Percentiles rank a stretch among this genome's conserved stretches.
phyloP scores from a whole-genome alignment of 2,797 vertebrate genomes.

The Epinephelus awoara region DNA sequence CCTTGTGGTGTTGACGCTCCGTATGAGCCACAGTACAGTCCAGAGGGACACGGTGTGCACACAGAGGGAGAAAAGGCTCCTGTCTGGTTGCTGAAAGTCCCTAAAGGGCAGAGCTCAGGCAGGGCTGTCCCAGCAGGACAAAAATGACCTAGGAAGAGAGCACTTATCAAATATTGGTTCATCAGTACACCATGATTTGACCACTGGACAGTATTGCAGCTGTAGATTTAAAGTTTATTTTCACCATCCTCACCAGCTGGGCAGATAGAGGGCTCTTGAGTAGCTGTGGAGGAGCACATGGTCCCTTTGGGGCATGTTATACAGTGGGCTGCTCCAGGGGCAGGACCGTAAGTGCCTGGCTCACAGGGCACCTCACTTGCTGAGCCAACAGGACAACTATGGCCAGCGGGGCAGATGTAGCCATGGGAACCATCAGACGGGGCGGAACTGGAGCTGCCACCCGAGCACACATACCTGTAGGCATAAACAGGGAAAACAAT shows the following conservation, averaged over 20 bases:
- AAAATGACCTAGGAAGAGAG: constrained; percentile 86
- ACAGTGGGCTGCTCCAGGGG: constrained; percentile 85
- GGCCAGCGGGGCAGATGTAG: constrained; percentile 90
- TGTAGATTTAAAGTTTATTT: not conserved
- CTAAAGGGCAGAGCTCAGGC: constrained; percentile 89
- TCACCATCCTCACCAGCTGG: constrained; percentile 85
- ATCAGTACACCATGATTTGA: not conserved
- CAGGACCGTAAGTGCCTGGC: constrained; percentile 90
- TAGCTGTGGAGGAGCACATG: constrained; percentile 84
- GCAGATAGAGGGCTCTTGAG: constrained; percentile 85
- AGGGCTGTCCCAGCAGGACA: constrained; percentile 84
- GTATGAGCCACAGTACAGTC: constrained; percentile 87
- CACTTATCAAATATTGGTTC: constrained; percentile 3
- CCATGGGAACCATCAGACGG: constrained; percentile 87
- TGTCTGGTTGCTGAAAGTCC: constrained; percentile 86
- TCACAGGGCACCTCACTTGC: constrained; percentile 88
- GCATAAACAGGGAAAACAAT: constrained; percentile 53
- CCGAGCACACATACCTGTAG: constrained; percentile 90
- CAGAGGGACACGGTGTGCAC: constrained; percentile 90
- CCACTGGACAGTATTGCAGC: not conserved
- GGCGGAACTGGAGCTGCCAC: constrained; percentile 86
- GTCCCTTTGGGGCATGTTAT: constrained; percentile 88
- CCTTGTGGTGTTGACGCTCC: constrained; percentile 90
- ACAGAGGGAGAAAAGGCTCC: constrained; percentile 80
- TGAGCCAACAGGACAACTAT: constrained; percentile 89